Conservation (phyloP, 2,113 vertebrate species). For the Leptosomus discolor region DNA sequence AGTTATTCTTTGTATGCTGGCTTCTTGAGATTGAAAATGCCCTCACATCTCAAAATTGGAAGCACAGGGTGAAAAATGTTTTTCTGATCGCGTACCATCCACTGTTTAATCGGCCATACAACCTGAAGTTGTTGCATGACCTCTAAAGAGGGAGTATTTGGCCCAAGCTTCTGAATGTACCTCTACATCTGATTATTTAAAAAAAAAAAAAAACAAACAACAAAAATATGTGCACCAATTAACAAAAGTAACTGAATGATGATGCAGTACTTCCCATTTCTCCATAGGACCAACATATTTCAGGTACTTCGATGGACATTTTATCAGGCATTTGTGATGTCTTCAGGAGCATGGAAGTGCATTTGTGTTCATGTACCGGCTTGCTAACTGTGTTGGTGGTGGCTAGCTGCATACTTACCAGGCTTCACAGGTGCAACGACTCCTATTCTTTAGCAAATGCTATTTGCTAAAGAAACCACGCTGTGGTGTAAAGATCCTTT, state of each 20-base stretch:
- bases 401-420: neutral
- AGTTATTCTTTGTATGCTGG: neutral
- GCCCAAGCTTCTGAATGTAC: neutral
- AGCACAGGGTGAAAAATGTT: neutral
- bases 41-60: neutral
- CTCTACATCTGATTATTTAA: neutral
- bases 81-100: neutral
- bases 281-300: neutral
- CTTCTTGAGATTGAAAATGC: neutral
- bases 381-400: rapidly evolving
- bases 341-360: rapidly evolving
- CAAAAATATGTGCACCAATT: neutral
- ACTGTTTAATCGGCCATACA: neutral
- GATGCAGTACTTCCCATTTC: neutral
- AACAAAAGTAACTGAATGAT: neutral
- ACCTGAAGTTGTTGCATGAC: neutral
- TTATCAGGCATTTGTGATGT: neutral
- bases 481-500: neutral
- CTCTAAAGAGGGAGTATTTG: neutral
- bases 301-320: rapidly evolving
- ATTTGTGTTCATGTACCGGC: neutral
- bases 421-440: neutral
- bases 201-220: too few species aligned
- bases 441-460: too few species aligned
- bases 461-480: neutral